Evolutionary conservation across 2,888 invertebrate species (phyloP).

Genomic region (Zaprionus obscuricornis): DNA sequence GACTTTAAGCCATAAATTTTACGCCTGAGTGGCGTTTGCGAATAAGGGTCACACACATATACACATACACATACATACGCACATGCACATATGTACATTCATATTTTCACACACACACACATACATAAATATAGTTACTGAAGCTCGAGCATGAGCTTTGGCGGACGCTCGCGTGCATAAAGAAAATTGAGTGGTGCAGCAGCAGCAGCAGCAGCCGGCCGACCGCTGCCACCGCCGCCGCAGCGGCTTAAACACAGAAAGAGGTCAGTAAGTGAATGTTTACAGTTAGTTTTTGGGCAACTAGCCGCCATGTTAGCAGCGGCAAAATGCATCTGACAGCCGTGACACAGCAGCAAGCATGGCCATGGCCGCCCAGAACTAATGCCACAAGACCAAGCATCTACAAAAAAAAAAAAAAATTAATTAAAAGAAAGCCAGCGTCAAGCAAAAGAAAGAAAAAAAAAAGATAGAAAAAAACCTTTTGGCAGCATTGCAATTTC

Average conservation of each 20-base stretch:
- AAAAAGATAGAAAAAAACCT: constrained; percentile 46
- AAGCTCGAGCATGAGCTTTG: constrained; percentile 54
- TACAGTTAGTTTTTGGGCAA: constrained; percentile 78
- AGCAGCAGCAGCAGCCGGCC: constrained; percentile 9
- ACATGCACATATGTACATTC: constrained; percentile 35
- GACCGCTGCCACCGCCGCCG: constrained; percentile 7
- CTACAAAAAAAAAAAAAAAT: constrained; percentile 43
- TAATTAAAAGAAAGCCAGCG: constrained; percentile 71
- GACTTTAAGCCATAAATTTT: constrained; percentile 78
- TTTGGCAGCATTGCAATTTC: constrained; percentile 74
- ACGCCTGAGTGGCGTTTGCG: constrained; percentile 77
- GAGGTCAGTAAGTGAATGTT: constrained; percentile 77
- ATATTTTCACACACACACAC: too few relatives aligned
- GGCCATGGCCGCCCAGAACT: constrained; percentile 65
- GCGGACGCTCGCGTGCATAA: constrained; percentile 69
- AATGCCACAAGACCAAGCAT: constrained; percentile 50
- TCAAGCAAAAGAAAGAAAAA: constrained; percentile 32
- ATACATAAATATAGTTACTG: constrained; percentile 27
- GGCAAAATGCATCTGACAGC: constrained; percentile 72
- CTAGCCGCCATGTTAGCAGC: constrained; percentile 54
- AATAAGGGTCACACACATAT: constrained; percentile 73
- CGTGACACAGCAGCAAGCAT: constrained; percentile 57
- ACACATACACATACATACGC: constrained; percentile 19
- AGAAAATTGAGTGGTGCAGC: constrained; percentile 72
- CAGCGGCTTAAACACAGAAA: constrained; percentile 47